phyloP scores from a whole-genome alignment of 1,140 invertebrate species.

The Zaprionus ornatus region DNA sequence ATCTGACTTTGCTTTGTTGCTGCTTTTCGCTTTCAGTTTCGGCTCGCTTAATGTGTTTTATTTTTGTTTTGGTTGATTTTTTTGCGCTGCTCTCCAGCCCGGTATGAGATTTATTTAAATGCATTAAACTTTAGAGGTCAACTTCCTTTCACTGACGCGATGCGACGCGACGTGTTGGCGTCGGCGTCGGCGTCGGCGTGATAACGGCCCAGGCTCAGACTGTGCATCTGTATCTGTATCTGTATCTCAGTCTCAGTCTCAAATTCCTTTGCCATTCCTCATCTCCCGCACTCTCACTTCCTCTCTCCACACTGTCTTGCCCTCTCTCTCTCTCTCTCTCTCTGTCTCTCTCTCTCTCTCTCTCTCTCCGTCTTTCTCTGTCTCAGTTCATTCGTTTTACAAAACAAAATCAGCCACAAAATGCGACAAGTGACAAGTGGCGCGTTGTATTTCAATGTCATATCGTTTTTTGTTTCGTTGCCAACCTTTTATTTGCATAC shows the following conservation, averaged over 20 bases:
- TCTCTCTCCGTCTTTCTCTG: constrained; percentile 1
- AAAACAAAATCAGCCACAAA: constrained; percentile 70
- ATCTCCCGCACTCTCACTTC: background rate
- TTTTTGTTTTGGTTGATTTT: constrained; percentile 12
- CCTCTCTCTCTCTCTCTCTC: background rate
- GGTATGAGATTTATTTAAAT: constrained; percentile 77
- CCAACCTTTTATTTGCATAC: constrained; percentile 62
- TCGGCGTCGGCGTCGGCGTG: constrained; percentile 23
- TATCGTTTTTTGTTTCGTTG: constrained; percentile 39
- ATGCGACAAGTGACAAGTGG: constrained; percentile 79
- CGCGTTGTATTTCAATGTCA: constrained; percentile 75
- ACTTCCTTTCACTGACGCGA: constrained; percentile 75
- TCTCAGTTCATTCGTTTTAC: constrained; percentile 28
- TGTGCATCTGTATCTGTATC: constrained; percentile 9
- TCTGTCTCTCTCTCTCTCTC: constrained; percentile 9
- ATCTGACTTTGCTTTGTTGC: constrained; percentile 22
- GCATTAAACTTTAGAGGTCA: constrained; percentile 82
- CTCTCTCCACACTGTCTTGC: background rate
- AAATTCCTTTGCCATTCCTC: constrained; percentile 26
- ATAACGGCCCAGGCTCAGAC: constrained; percentile 44
- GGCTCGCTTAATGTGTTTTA: constrained; percentile 64
- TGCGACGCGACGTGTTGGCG: constrained; percentile 55
- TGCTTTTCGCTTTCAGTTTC: constrained; percentile 74
- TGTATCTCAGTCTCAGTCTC: constrained; percentile 30
- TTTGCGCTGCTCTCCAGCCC: background rate